A percentile compares a stretch with the other conserved stretches of the same genome.
Evolutionary conservation across 2,888 invertebrate genomes (phyloP).

Genomic region (Caenorhabditis afra): DNA sequence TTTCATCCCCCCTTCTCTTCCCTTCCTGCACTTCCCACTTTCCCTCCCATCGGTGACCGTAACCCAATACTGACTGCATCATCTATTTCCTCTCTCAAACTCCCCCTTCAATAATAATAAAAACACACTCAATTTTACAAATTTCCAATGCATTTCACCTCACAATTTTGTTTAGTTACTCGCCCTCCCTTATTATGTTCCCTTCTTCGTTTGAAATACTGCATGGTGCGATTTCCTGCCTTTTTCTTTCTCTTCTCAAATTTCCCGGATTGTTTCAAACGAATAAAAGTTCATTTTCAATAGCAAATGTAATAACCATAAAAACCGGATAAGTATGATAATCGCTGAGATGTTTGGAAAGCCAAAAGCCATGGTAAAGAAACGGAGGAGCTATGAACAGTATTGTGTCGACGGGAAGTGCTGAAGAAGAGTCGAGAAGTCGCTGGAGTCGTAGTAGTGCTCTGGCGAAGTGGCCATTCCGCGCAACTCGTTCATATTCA

Average conservation of each 20-base stretch:
- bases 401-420: constrained; percentile 53
- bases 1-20: constrained; percentile 12
- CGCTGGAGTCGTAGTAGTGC: constrained; percentile 37
- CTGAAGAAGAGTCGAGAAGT: constrained; percentile 33
- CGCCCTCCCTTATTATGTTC: not conserved
- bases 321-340: not conserved
- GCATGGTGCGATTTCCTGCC: constrained; percentile 54
- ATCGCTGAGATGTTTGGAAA: not conserved
- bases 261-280: constrained; percentile 26
- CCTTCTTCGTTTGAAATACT: constrained; percentile 35
- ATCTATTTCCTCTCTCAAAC: constrained; percentile 6
- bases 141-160: constrained; percentile 56
- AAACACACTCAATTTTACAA: constrained; percentile 27
- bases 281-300: constrained; percentile 30
- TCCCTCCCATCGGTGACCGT: constrained; percentile 43
- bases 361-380: not conserved
- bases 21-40: constrained; percentile 19
- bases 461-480: constrained; percentile 53
- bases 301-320: not conserved
- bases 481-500: constrained; percentile 60
- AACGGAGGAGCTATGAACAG: constrained; percentile 19
- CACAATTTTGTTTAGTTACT: constrained; percentile 32
- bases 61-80: constrained; percentile 28
- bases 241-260: constrained; percentile 19
- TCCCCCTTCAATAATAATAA: not conserved